phyloP scores from a whole-genome alignment of 2,888 invertebrate species.

The Lasioglossum villosulum region DNA sequence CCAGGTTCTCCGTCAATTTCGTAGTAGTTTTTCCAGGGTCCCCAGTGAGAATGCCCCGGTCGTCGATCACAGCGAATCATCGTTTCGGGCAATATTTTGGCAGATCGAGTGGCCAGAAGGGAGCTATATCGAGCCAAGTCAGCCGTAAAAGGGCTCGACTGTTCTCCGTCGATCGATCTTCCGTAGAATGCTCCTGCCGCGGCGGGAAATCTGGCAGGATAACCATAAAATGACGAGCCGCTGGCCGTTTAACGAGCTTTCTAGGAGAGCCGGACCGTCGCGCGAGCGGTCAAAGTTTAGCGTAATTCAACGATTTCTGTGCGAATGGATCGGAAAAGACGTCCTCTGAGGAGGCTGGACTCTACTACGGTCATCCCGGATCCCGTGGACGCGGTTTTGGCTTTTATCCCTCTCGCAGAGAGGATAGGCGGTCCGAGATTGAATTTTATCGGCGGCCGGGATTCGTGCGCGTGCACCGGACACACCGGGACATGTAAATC shows the following conservation, averaged over 20 bases:
- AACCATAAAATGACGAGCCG: slow-evolving; percentile 49
- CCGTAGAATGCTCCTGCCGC: slow-evolving; percentile 17
- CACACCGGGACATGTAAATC: slow-evolving; percentile 65
- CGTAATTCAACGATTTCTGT: slow-evolving; percentile 83
- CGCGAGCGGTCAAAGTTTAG: slow-evolving; percentile 71
- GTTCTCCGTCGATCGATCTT: slow-evolving; percentile 65
- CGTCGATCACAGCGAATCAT: slow-evolving; percentile 63
- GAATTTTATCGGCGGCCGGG: slow-evolving; percentile 61
- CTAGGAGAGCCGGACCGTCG: slow-evolving; percentile 26
- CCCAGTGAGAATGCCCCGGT: background rate
- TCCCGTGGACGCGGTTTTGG: slow-evolving; percentile 31
- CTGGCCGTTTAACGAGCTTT: slow-evolving; percentile 43
- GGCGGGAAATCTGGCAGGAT: slow-evolving; percentile 35
- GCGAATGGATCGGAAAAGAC: slow-evolving; percentile 71
- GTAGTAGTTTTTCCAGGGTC: background rate
- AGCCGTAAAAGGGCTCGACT: slow-evolving; percentile 28
- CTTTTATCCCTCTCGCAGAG: slow-evolving; percentile 60
- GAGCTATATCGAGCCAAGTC: slow-evolving; percentile 19
- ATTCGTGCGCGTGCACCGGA: slow-evolving; percentile 50
- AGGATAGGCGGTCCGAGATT: slow-evolving; percentile 38
- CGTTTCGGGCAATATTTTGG: slow-evolving; percentile 62
- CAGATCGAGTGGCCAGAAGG: slow-evolving; percentile 33
- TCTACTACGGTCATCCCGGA: slow-evolving; percentile 70
- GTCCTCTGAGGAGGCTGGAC: slow-evolving; percentile 31
- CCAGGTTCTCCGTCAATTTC: background rate